phyloP scores from a whole-genome alignment of 2,888 invertebrate genomes.

The Parasteatoda lunata region DNA sequence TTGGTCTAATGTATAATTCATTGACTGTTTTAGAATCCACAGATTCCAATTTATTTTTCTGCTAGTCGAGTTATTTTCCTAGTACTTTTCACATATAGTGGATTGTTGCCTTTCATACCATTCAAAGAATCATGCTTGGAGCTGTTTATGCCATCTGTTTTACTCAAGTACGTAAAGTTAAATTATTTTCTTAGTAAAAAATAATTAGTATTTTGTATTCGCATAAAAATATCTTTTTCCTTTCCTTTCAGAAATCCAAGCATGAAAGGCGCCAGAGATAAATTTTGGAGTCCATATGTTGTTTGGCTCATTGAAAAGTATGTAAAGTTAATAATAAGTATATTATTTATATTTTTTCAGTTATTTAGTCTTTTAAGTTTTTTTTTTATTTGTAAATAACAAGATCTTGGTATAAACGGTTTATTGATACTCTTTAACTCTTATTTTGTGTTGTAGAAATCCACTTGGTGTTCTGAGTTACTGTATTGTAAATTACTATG shows the following conservation, averaged over 20 bases:
- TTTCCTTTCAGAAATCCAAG: slow-evolving; percentile 48
- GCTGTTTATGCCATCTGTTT: slow-evolving; percentile 79
- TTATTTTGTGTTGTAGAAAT: neutral
- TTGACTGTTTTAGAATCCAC: slow-evolving; percentile 78
- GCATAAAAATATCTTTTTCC: neutral
- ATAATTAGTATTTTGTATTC: neutral
- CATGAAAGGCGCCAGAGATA: slow-evolving; percentile 52
- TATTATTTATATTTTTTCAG: neutral
- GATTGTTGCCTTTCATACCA: slow-evolving; percentile 80
- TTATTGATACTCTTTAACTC: neutral
- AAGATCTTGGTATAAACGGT: neutral
- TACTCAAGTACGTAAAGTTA: slow-evolving; percentile 73
- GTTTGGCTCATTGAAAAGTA: slow-evolving; percentile 69
- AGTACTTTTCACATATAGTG: slow-evolving; percentile 78
- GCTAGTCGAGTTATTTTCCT: slow-evolving; percentile 77
- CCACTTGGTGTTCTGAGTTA: too few species aligned
- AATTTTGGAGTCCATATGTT: slow-evolving; percentile 53
- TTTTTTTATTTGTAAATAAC: neutral
- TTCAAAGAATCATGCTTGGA: slow-evolving; percentile 80
- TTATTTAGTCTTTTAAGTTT: neutral
- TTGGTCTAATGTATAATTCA: too few species aligned
- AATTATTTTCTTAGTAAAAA: neutral
- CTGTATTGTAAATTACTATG: too few species aligned
- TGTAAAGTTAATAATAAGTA: slow-evolving; percentile 21
- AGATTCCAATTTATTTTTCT: slow-evolving; percentile 80